Percentiles rank a stretch among this genome's conserved stretches.
Conservation (phyloP, 2,113 vertebrate genomes). For the Tetrax tetrax region DNA sequence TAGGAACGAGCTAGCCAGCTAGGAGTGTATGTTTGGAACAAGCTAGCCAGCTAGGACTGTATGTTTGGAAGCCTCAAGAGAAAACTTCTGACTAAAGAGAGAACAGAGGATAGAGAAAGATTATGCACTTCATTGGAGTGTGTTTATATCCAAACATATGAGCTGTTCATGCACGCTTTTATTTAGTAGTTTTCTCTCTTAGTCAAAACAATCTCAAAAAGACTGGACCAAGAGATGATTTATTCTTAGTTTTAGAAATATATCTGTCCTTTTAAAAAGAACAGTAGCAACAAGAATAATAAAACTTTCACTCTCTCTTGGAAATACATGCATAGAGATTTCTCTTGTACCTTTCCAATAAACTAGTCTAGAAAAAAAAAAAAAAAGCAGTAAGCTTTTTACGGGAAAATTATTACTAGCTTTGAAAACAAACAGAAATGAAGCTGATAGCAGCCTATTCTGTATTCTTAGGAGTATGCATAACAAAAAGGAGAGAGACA, state of each 20-base stretch:
- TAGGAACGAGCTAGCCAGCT: background rate
- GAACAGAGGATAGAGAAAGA: background rate
- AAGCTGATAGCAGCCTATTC: background rate
- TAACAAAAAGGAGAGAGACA: background rate
- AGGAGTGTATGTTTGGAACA: background rate
- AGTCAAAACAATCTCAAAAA: background rate
- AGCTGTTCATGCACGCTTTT: background rate
- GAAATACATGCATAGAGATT: background rate
- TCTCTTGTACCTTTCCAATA: background rate
- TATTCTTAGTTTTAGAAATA: background rate
- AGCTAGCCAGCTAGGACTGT: background rate
- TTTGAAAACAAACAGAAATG: slow-evolving; percentile 17
- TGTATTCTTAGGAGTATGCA: background rate
- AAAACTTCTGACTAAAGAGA: background rate
- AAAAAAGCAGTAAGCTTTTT: background rate
- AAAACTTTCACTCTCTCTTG: background rate
- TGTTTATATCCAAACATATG: background rate
- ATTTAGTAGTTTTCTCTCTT: background rate
- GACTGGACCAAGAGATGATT: background rate
- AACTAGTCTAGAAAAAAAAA: background rate
- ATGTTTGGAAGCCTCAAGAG: background rate
- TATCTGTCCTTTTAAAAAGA: background rate
- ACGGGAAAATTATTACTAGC: background rate
- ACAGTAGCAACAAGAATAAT: background rate
- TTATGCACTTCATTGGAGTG: background rate